A percentile compares a stretch with the other conserved stretches of the same genome.
Evolutionary conservation across 2,888 invertebrate species (phyloP).

Genomic region (Diaprepes abbreviatus): DNA sequence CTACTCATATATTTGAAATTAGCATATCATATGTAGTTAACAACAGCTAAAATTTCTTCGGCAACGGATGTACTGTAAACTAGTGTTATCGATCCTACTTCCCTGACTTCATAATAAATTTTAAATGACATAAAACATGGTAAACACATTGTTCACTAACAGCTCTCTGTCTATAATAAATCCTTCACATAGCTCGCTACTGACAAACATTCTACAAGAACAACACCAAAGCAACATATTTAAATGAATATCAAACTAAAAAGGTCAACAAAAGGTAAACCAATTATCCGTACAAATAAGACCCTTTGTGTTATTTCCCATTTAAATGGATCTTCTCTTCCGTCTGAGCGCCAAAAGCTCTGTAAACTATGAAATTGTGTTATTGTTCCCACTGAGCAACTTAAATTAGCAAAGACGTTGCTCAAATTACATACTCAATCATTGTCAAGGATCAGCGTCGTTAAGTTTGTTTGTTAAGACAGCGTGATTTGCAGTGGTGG

Average conservation of each 20-base stretch:
- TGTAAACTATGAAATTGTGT: constrained; percentile 12
- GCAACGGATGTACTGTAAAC: no score
- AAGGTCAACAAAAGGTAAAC: constrained; percentile 2
- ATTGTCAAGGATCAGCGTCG: constrained; percentile 4
- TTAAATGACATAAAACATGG: no score
- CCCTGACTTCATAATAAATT: no score
- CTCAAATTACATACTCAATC: constrained; percentile 11
- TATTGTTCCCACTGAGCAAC: constrained; percentile 9
- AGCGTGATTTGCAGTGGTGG: background rate
- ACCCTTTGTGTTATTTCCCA: constrained; percentile 5
- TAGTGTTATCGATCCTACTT: no score
- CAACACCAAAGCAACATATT: background rate
- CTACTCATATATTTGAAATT: no score
- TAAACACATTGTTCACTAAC: no score
- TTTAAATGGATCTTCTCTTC: background rate
- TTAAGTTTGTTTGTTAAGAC: constrained; percentile 1
- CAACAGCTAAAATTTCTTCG: no score
- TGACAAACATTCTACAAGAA: no score
- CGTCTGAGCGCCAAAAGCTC: background rate
- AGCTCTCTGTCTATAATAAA: no score
- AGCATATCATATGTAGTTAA: no score
- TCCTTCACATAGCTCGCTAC: no score
- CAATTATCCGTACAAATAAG: constrained; percentile 7
- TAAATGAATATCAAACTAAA: constrained; percentile 1
- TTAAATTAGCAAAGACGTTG: constrained; percentile 13